These are phyloP conservation scores for Drosophila willistoni DNA, from an alignment of 1,140 invertebrate genomes.

Conservation along the genomic window DNA sequence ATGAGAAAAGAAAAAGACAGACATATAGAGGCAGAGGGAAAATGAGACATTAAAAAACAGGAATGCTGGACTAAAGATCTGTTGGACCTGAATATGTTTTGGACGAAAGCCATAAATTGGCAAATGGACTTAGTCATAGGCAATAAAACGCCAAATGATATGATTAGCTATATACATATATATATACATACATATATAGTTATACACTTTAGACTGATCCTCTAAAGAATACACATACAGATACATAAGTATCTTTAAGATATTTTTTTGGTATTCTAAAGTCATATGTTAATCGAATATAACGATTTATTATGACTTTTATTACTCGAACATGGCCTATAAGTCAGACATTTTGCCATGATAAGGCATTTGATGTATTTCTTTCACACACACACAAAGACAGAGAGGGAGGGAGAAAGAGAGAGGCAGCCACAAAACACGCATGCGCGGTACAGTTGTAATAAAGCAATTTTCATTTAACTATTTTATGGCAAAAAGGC, in stretches of 20 bases:
- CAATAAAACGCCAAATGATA: constrained; percentile 2
- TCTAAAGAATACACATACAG: neutral
- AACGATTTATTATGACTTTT: constrained; percentile 45
- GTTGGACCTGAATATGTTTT: neutral
- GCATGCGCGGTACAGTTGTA: constrained; percentile 44
- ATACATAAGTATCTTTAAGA: neutral
- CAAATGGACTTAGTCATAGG: constrained; percentile 22
- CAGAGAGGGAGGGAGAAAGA: neutral
- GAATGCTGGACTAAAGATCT: constrained; percentile 38
- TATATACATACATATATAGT: neutral
- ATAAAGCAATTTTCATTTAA: constrained; percentile 75
- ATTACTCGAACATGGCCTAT: constrained; percentile 26
- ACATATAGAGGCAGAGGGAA: constrained; percentile 9
- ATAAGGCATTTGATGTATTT: constrained; percentile 7
- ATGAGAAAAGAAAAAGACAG: constrained; percentile 26
- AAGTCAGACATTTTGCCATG: neutral
- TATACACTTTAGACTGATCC: constrained; percentile 1
- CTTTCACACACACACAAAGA: neutral
- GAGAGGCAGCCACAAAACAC: constrained; percentile 28
- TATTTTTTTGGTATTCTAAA: constrained; percentile 1
- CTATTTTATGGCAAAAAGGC: constrained; percentile 73
- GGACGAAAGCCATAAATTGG: constrained; percentile 42
- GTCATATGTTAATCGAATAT: neutral
- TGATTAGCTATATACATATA: neutral
- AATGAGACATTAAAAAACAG: constrained; percentile 63